These are phyloP conservation scores for Sardinella longiceps DNA, from an alignment of 2,797 vertebrate genomes.

Conservation along the genomic window DNA sequence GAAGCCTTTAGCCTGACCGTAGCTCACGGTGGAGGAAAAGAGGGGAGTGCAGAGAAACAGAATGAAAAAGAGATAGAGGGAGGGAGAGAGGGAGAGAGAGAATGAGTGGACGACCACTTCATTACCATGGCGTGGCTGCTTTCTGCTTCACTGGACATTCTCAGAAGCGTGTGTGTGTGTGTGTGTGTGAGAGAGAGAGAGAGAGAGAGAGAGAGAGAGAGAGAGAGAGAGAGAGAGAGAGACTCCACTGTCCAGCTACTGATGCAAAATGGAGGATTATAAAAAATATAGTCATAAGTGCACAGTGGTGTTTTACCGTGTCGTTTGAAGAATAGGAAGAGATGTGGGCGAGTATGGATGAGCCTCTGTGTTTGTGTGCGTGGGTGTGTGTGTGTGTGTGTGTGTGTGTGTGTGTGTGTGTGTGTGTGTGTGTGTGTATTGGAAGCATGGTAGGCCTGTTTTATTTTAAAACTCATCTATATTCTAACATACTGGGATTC, in stretches of 20 bases:
- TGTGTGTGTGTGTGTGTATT: not conserved
- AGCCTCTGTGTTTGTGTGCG: not conserved
- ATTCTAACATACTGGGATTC: conserved; percentile 61
- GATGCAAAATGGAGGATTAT: conserved; percentile 7
- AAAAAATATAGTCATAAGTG: conserved; percentile 41
- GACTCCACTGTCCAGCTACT: not conserved
- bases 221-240: conserved; percentile 34
- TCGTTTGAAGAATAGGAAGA: conserved; percentile 43
- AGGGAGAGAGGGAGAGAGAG: not conserved
- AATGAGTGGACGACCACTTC: conserved; percentile 58
- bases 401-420: not conserved
- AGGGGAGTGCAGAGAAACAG: not conserved
- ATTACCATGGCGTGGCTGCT: conserved; percentile 59
- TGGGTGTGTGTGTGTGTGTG: not conserved
- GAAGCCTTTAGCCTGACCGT: conserved; percentile 13
- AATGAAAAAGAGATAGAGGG: not conserved
- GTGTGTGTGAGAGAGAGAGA: not conserved
- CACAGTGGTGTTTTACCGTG: conserved; percentile 39
- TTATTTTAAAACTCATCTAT: conserved; percentile 62
- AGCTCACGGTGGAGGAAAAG: not conserved
- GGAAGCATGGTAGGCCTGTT: conserved; percentile 30
- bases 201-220: not conserved
- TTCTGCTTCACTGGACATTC: conserved; percentile 62
- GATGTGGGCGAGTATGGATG: not conserved
- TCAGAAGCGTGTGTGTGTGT: too few relatives aligned